These are phyloP conservation scores for Candoia aspera DNA, from an alignment of 2,113 vertebrate genomes.

Conservation along the genomic window DNA sequence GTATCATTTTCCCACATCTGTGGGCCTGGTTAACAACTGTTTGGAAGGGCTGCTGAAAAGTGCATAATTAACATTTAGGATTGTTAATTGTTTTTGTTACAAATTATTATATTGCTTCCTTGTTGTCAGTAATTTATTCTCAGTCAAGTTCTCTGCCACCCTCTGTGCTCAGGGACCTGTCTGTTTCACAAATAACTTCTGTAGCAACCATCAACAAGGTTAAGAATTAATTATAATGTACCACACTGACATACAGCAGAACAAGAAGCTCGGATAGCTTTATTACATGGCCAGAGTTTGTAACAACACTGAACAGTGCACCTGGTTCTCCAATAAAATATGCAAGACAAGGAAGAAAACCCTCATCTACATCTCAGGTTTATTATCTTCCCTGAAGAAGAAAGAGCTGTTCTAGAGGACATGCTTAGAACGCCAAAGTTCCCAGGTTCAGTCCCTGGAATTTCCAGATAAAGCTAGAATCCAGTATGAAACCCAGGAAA, in stretches of 20 bases:
- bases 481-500: not conserved
- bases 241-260: constrained; percentile 64
- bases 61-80: constrained; percentile 60
- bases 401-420: not conserved
- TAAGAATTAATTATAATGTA: constrained; percentile 70
- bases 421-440: not conserved
- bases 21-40: constrained; percentile 37
- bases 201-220: constrained; percentile 55
- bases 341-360: not conserved
- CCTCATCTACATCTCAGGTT: not conserved
- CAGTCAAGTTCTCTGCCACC: constrained; percentile 50
- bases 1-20: constrained; percentile 42
- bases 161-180: constrained; percentile 57
- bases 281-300: constrained; percentile 57
- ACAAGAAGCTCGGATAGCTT: constrained; percentile 55
- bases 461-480: not conserved
- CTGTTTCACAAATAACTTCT: constrained; percentile 57
- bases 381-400: not conserved
- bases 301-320: constrained; percentile 61
- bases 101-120: constrained; percentile 61
- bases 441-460: not conserved
- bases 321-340: constrained; percentile 16
- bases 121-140: constrained; percentile 54
- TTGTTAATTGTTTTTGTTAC: constrained; percentile 60
- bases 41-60: constrained; percentile 51